Evolutionary conservation across 2,888 invertebrate genomes (phyloP), one percentile per base, ranked within the genome.

Genomic region (Arge pagana): DNA sequence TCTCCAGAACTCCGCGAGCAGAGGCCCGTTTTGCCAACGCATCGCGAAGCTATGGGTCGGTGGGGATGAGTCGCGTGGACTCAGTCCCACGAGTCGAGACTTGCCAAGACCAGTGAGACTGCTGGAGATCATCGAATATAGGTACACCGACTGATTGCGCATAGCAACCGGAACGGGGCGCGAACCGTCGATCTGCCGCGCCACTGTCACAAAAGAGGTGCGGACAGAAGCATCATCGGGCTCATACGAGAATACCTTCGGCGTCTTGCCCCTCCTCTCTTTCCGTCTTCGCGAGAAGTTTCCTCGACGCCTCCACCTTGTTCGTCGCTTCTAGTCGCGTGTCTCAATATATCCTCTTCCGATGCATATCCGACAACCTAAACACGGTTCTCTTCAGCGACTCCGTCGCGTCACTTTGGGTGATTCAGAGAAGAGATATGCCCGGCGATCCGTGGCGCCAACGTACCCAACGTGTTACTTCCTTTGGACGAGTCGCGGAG

Each of bases 381-480:
- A 58, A 49, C 40, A 45, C 35, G 51, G 55, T 18, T 33, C 39
- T 54, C 53, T 52, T 57, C 53, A 49, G 49, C 57, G 52, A 58
- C 55, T 56, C 35, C 41, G 50, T 35, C 50, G 28, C 19, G 13
- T n/a, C 39, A 48, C 51, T 13, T 42, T 43, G 55, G 57, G 56
- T 70, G 68, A 70, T 70, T 69, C 70, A 70, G 68, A 67, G 67
- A 61, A 59, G 59, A 67, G 68, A 71, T 70, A 71, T 68, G 68
- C 65, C 58, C 62, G 65, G 63, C 64, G 65, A 68, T 62, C 63
- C 62, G 57, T 65, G 71, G 70, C 70, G 68, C 69, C 70, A n/a
- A 66, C 59, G 59, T 62, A 67, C 69, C 65, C 67, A 67, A 68
- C 60, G 55, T 53, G 59, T 59, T 62, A 64, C 66, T 69, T 68